Evolutionary conservation across 1,140 invertebrate genomes (phyloP).

Genomic region (Zaprionus inermis): DNA sequence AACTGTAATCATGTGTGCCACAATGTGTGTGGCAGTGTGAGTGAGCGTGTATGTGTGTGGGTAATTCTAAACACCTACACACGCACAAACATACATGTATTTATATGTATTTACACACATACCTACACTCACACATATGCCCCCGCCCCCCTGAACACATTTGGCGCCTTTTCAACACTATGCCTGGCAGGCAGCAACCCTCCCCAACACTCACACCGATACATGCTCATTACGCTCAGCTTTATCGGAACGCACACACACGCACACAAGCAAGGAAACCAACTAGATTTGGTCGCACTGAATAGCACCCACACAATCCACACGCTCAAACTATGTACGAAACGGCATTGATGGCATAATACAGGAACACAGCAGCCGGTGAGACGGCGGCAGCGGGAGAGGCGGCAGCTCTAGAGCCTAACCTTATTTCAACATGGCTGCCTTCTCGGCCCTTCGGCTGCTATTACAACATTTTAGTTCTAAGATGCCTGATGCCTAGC

Average conservation of each 20-base stretch:
- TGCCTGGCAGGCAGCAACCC: constrained; percentile 56
- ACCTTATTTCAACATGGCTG: constrained; percentile 67
- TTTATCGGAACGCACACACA: constrained; percentile 70
- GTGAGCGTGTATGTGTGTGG: constrained; percentile 38
- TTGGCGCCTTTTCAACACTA: constrained; percentile 82
- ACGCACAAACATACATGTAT: constrained; percentile 25
- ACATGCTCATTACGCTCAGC: constrained; percentile 78
- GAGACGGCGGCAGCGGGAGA: constrained; percentile 8
- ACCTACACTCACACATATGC: constrained; percentile 19
- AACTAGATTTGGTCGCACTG: constrained; percentile 65
- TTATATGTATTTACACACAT: constrained; percentile 24
- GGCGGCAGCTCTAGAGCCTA: constrained; percentile 44
- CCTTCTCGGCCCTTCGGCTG: constrained; percentile 48
- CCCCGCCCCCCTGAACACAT: constrained; percentile 42
- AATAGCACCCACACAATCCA: constrained; percentile 42
- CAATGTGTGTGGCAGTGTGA: constrained; percentile 53
- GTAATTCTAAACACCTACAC: constrained; percentile 76
- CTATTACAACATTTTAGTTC: constrained; percentile 80
- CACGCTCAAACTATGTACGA: constrained; percentile 64
- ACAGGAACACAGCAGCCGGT: constrained; percentile 55
- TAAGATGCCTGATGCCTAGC: constrained; percentile 51
- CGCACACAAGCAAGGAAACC: constrained; percentile 34
- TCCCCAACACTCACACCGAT: constrained; percentile 52
- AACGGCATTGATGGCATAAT: constrained; percentile 82
- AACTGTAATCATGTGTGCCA: constrained; percentile 79